These are phyloP conservation scores for Heliornis fulica DNA, from an alignment of 2,113 vertebrate genomes.

Conservation along the genomic window DNA sequence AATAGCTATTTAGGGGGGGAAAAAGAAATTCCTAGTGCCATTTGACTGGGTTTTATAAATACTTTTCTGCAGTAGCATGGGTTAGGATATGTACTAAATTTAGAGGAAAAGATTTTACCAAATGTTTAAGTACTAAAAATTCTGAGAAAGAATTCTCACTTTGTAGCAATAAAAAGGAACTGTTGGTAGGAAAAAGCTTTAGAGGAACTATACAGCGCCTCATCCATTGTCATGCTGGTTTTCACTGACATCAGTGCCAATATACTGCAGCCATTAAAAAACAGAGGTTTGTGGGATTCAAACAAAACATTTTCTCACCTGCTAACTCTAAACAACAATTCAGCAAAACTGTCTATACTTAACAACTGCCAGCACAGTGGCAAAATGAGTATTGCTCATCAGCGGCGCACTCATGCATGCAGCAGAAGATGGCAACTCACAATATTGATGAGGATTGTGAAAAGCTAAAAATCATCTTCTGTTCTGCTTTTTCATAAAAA, in stretches of 20 bases:
- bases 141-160: background rate
- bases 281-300: background rate
- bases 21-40: background rate
- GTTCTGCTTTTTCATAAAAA: constrained; percentile 62
- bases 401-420: constrained; percentile 32
- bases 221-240: background rate
- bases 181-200: background rate
- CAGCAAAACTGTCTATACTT: background rate
- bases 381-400: constrained; percentile 45
- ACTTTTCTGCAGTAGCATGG: background rate
- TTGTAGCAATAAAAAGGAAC: background rate
- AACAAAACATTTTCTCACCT: background rate
- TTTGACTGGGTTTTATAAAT: background rate
- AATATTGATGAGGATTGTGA: background rate
- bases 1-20: background rate
- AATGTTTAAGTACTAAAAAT: background rate
- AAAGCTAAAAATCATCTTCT: constrained; percentile 68
- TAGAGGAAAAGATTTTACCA: background rate
- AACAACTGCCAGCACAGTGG: background rate
- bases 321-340: background rate
- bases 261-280: background rate
- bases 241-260: background rate
- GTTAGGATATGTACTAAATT: background rate
- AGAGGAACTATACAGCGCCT: background rate
- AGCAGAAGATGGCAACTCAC: constrained; percentile 65